Percentiles rank a stretch among this genome's conserved stretches.
Conservation (phyloP, 2,113 vertebrate species). For the Amblyornis subalaris region DNA sequence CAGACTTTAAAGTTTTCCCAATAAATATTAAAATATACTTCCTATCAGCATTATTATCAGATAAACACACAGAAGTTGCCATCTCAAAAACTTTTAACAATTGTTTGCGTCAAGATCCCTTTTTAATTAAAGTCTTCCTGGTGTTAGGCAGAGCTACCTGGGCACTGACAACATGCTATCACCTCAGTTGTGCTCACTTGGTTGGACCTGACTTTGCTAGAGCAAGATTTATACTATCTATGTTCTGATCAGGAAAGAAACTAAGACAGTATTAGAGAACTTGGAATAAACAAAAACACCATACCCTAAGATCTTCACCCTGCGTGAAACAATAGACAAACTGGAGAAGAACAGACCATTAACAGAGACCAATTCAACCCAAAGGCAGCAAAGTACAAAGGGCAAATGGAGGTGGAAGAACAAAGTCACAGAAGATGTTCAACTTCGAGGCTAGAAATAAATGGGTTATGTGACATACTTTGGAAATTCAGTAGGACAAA, state of each 20-base stretch:
- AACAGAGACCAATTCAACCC: neutral
- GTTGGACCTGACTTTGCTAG: neutral
- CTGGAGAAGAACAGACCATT: neutral
- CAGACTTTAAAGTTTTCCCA: neutral
- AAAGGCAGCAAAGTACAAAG: neutral
- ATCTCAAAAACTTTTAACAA: neutral
- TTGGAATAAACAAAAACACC: neutral
- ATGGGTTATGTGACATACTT: conserved; percentile 12
- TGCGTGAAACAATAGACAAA: neutral
- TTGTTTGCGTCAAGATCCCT: neutral
- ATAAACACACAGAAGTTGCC: neutral
- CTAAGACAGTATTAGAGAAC: neutral
- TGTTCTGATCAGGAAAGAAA: neutral
- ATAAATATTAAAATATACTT: neutral
- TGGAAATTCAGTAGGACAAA: conserved; percentile 2
- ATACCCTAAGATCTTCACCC: neutral
- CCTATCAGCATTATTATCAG: neutral
- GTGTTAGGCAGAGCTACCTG: neutral
- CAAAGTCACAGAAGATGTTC: neutral
- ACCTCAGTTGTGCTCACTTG: neutral
- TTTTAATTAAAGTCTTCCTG: neutral
- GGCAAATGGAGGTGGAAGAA: conserved; percentile 8
- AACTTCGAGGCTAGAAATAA: neutral
- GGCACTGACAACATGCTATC: neutral
- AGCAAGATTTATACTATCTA: neutral